Evolutionary conservation across 2,797 vertebrate species (phyloP).

Genomic region (Enteromius fasciolatus): DNA sequence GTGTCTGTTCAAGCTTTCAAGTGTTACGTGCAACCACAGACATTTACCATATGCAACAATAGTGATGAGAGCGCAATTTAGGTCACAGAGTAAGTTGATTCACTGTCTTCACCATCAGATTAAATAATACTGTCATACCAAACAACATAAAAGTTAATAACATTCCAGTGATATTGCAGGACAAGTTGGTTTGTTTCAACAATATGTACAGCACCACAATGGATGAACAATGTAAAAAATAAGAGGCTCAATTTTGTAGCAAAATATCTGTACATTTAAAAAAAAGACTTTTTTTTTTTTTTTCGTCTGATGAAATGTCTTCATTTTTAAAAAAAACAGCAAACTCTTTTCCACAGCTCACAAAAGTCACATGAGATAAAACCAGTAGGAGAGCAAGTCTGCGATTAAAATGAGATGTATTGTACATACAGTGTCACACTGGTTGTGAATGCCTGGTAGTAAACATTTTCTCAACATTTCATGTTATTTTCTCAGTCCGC

Average conservation of each 20-base stretch:
- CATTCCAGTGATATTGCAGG: constrained; percentile 50
- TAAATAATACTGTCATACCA: constrained; percentile 62
- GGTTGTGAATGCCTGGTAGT: constrained; percentile 40
- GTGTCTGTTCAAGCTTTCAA: constrained; percentile 56
- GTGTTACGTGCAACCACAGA: constrained; percentile 62
- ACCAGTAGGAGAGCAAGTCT: constrained; percentile 54
- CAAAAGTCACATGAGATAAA: constrained; percentile 56
- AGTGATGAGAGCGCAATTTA: constrained; percentile 56
- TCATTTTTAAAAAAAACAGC: constrained; percentile 44
- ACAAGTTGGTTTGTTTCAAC: constrained; percentile 53
- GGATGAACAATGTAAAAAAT: constrained; percentile 65
- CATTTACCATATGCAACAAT: constrained; percentile 52
- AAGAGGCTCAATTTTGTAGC: constrained; percentile 64
- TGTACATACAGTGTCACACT: constrained; percentile 50
- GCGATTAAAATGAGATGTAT: constrained; percentile 51
- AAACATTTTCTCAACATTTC: constrained; percentile 32
- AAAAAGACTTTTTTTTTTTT: constrained; percentile 40
- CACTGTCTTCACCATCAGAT: constrained; percentile 60
- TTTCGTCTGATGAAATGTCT: constrained; percentile 44
- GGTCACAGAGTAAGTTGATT: constrained; percentile 54
- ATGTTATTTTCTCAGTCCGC: constrained; percentile 13
- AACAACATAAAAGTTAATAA: constrained; percentile 54
- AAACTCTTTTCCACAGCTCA: constrained; percentile 58
- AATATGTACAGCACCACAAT: constrained; percentile 65
- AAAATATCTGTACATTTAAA: constrained; percentile 68